Evolutionary conservation across 2,888 invertebrate genomes (phyloP), one percentile per base, ranked within the genome.

Genomic region (Charanyca ferruginea): DNA sequence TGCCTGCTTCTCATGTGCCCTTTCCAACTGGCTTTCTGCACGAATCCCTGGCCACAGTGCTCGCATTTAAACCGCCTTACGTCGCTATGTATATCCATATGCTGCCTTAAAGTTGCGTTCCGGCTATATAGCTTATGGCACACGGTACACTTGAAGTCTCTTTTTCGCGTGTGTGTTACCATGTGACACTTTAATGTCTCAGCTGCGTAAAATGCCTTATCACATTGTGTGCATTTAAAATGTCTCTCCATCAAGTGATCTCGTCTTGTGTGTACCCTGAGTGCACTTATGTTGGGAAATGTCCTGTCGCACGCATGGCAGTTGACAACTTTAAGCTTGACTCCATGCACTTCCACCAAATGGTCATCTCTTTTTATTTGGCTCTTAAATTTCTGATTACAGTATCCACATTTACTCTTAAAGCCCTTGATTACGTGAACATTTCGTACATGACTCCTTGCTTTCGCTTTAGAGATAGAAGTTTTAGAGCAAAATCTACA

Each of bases 231-330:
- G 25, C 86, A 86, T 28, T 78, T 71, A n/a, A 79, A 72, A 0
- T 61, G 64, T 57, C 77, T 73, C 23, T 85, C 77, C 78, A 83
- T 68, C n/a, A 85, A 62, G 67, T 93, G 93, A 38, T 87, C 89
- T 0, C 83, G 83, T 52, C 94, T 89, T 18, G 91, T 92, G 49
- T 96, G 96, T 0, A 90, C 85, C 1, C 90, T 93, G 8, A 96
- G 79, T 16, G 93, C 86, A 22, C n/a, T n/a, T n/a, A n/a, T n/a
- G n/a, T n/a, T n/a, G n/a, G n/a, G n/a, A n/a, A n/a, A n/a, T n/a
- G n/a, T n/a, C n/a, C n/a, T n/a, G n/a, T n/a, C n/a, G n/a, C n/a
- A n/a, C n/a, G n/a, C n/a, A n/a, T n/a, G n/a, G n/a, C n/a, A n/a
- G n/a, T n/a, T n/a, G n/a, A n/a, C n/a, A n/a, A n/a, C n/a, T n/a